A percentile compares a stretch with the other conserved stretches of the same genome.
Evolutionary conservation across 2,797 vertebrate genomes (phyloP).

Genomic region (Sebastes trivittatus): DNA sequence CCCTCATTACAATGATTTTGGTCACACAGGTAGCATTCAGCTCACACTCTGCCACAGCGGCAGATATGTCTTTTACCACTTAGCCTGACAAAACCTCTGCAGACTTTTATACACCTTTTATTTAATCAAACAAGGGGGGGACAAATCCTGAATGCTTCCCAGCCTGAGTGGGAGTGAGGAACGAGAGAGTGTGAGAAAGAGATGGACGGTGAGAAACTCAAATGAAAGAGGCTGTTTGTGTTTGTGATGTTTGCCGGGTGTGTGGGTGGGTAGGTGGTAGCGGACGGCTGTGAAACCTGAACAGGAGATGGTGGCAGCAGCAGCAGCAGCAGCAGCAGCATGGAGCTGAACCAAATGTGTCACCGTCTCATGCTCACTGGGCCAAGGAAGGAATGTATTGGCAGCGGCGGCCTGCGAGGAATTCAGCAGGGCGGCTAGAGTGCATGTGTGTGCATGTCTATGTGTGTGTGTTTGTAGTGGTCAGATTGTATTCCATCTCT

Average conservation of each 20-base stretch:
- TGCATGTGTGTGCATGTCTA: slow-evolving; percentile 18
- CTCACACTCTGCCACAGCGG: neutral
- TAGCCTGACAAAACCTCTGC: neutral
- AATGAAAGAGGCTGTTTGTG: slow-evolving; percentile 34
- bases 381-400: slow-evolving; percentile 48
- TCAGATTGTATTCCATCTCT: slow-evolving; percentile 61
- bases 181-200: slow-evolving; percentile 1
- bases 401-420: slow-evolving; percentile 49
- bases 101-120: slow-evolving; percentile 11
- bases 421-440: slow-evolving; percentile 28
- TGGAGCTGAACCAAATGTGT: slow-evolving; percentile 62
- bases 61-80: neutral
- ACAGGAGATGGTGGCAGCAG: slow-evolving; percentile 13
- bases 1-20: slow-evolving; percentile 5
- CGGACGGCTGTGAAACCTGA: slow-evolving; percentile 40
- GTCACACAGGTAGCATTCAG: neutral
- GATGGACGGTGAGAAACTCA: slow-evolving; percentile 28
- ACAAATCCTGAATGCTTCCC: neutral
- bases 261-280: slow-evolving; percentile 1
- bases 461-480: slow-evolving; percentile 29
- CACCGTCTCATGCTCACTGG: slow-evolving; percentile 38
- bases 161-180: slow-evolving; percentile 33
- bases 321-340: slow-evolving; percentile 8
- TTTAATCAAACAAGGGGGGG: slow-evolving; percentile 4
- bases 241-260: slow-evolving; percentile 28